Percentiles rank a stretch among this genome's conserved stretches.
Evolutionary conservation across 2,113 vertebrate species (phyloP).

Genomic region (Oreochromis spilurus): DNA sequence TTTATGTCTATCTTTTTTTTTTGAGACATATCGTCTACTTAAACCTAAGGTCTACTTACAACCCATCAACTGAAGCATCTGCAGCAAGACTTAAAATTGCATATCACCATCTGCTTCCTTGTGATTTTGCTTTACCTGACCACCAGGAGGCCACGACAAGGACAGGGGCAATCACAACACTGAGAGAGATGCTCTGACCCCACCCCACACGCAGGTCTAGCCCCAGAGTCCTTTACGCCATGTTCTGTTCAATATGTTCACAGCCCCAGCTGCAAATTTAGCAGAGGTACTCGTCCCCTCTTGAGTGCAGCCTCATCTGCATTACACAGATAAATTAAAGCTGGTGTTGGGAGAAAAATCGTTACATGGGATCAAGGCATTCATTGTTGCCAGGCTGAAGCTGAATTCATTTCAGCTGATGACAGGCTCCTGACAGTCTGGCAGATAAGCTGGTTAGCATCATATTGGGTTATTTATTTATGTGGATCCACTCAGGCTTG

Average conservation of each 20-base stretch:
- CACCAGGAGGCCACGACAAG: slow-evolving; percentile 40
- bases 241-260: not conserved
- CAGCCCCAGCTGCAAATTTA: not conserved
- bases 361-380: not conserved
- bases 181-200: not conserved
- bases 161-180: not conserved
- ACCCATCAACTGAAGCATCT: not conserved
- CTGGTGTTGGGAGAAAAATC: not conserved
- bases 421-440: slow-evolving; percentile 19
- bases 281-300: not conserved
- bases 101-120: not conserved
- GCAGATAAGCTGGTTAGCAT: slow-evolving; percentile 1
- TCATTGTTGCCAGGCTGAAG: not conserved
- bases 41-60: not conserved
- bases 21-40: not conserved
- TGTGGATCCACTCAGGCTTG: not conserved
- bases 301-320: not conserved
- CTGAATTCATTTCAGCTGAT: not conserved
- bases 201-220: not conserved
- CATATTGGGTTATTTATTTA: slow-evolving; percentile 7
- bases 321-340: not conserved
- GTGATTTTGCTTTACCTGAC: slow-evolving; percentile 2
- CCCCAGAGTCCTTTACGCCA: not conserved
- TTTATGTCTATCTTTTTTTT: not conserved
- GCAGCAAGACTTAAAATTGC: not conserved